Base-by-base conservation (phyloP, 2,113 vertebrate species). In the Syngnathus scovelli region DNA sequence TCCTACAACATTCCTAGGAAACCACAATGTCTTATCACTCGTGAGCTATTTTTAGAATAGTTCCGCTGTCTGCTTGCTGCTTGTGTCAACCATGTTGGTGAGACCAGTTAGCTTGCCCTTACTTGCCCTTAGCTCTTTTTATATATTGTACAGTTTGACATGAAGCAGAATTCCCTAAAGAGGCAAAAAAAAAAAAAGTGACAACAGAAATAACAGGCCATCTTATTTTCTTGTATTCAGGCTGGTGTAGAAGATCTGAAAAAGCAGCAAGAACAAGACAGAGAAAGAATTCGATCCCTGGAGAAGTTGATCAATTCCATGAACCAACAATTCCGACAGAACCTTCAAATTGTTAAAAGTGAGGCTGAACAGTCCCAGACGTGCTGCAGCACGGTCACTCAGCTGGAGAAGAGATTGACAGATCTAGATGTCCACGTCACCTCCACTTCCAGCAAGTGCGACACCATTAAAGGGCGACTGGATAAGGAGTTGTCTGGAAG, bases 241-340 rank as follows among this genome's bases (percentile, higher is more conserved):
- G 66, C 78, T 0, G 93, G 93, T 19, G 89, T 93, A 27, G 93
- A 95, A 49, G 90, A 89, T 65, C 74, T 98, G 77, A 90, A 85
- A 56, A 86, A 78, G 41, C 93, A 94, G 83, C 93, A 93, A 66
- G 90, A 90, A 4, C 85, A 94, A 69, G 92, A 98, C 82, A 77
- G 89, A 7, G 94, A 97, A 11, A 90, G 91, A 12, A 90, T 95
- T 58, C 75, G 85, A 8, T 89, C 87, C 0, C 83, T 98, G 78
- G 94, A 95, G 86, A 95, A 96, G 77, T 79, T 91, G 4, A 48
- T 96, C 48, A 78, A 83, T 67, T 92, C 93, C 0, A 72, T 93
- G 85, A 93, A 95, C 72, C 90, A 93, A 74, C 89, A 92, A 51
- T 87, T 94, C 69, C 89, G 85, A 36, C 92, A 92, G 6, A 90